Evolutionary conservation across 2,888 invertebrate species (phyloP).

Genomic region (Geotrupes spiniger): DNA sequence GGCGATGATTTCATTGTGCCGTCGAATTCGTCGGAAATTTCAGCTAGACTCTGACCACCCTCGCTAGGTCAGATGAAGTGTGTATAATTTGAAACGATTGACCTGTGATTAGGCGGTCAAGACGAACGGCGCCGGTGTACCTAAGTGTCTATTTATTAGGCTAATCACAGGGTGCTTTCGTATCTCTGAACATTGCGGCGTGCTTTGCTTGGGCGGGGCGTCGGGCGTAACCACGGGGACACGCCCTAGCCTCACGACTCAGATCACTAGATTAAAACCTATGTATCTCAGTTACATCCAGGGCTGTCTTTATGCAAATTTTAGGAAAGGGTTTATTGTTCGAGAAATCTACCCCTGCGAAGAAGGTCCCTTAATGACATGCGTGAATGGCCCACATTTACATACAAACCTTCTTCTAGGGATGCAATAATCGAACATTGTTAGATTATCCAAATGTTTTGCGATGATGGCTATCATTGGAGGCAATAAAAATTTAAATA

Average conservation of each 20-base stretch:
- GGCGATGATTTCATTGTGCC: conserved; percentile 16
- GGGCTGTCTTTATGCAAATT: conserved; percentile 28
- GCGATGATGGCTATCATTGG: no score
- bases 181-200: conserved; percentile 34
- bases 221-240: conserved; percentile 39
- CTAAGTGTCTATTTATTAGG: conserved; percentile 50
- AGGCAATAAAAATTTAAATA: no score
- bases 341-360: no score
- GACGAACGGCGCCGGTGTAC: conserved; percentile 43
- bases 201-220: conserved; percentile 39
- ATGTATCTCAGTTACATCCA: conserved; percentile 15
- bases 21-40: conserved; percentile 19
- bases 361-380: no score
- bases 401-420: no score
- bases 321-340: conserved; percentile 6
- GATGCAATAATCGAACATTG: no score
- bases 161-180: conserved; percentile 47
- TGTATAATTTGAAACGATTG: conserved; percentile 46
- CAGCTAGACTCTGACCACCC: conserved; percentile 38
- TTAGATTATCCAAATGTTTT: no score
- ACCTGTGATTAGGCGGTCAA: conserved; percentile 48
- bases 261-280: conserved; percentile 27
- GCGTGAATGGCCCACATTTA: no score
- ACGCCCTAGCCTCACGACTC: conserved; percentile 47
- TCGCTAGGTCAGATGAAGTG: conserved; percentile 41